Conservation (phyloP, 2,113 vertebrate genomes). For the Geothlypis trichas region DNA sequence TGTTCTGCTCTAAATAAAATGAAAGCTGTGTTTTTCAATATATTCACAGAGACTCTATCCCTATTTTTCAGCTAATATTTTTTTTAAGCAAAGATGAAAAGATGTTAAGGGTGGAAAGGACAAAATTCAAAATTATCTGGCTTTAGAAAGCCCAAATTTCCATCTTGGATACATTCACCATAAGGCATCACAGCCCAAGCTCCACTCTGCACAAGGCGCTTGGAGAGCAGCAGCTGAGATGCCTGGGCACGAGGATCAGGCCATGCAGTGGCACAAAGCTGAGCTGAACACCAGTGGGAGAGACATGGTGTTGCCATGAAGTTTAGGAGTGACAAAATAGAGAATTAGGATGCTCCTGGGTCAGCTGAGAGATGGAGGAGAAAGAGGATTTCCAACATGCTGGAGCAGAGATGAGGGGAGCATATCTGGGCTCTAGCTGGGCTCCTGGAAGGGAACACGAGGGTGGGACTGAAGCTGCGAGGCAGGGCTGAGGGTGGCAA, state of each 20-base stretch:
- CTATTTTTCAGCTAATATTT: neutral
- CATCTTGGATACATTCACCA: no score
- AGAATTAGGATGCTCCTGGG: neutral
- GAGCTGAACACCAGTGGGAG: neutral
- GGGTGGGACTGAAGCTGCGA: neutral
- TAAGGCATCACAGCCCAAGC: neutral
- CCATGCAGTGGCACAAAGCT: neutral
- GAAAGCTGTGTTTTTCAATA: neutral
- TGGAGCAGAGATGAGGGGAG: neutral
- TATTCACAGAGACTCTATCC: neutral
- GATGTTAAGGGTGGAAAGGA: neutral
- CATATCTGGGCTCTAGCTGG: neutral
- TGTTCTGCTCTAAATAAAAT: neutral
- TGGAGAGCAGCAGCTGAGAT: neutral
- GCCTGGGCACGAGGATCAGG: neutral
- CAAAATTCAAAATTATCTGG: no score
- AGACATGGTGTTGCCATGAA: fast-evolving
- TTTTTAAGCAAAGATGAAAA: neutral
- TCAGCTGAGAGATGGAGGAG: neutral
- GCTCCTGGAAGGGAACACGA: neutral
- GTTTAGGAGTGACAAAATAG: neutral
- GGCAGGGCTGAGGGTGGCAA: neutral
- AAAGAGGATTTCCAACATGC: neutral
- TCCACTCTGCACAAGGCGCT: fast-evolving
- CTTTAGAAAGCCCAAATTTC: neutral